Evolutionary conservation across 2,113 vertebrate species (phyloP).

Genomic region (Scatophagus argus): DNA sequence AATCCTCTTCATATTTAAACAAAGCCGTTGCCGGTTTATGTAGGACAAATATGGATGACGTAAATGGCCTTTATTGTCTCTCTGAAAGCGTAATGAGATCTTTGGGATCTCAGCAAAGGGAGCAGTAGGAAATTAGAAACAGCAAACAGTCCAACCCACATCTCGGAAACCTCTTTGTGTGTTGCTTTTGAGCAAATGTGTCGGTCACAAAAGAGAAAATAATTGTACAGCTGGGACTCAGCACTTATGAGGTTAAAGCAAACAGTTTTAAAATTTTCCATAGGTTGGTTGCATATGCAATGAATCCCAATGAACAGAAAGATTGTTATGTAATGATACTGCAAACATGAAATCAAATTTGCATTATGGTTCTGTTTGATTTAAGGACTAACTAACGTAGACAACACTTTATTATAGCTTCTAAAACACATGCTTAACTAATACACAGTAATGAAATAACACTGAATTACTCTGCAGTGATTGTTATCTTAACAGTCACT

Average conservation of each 20-base stretch:
- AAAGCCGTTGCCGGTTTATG: slow-evolving; percentile 42
- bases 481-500: neutral
- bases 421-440: neutral
- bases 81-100: slow-evolving; percentile 56
- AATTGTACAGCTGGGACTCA: neutral
- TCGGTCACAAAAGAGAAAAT: slow-evolving; percentile 51
- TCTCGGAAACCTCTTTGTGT: slow-evolving; percentile 39
- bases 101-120: slow-evolving; percentile 41
- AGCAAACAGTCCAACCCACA: slow-evolving; percentile 48
- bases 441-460: neutral
- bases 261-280: slow-evolving; percentile 12
- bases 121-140: slow-evolving; percentile 63
- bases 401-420: neutral
- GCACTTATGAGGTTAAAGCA: slow-evolving; percentile 9
- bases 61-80: slow-evolving; percentile 69
- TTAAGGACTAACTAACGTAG: too few species aligned
- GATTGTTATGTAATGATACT: neutral
- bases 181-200: slow-evolving; percentile 29
- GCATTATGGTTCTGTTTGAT: too few species aligned
- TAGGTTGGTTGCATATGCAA: neutral
- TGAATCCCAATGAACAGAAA: neutral
- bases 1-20: slow-evolving; percentile 69
- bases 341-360: neutral
- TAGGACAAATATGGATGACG: slow-evolving; percentile 74
- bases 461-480: neutral